A percentile compares a stretch with the other conserved stretches of the same genome.
phyloP scores from a whole-genome alignment of 2,113 vertebrate genomes.

The Gavia stellata region DNA sequence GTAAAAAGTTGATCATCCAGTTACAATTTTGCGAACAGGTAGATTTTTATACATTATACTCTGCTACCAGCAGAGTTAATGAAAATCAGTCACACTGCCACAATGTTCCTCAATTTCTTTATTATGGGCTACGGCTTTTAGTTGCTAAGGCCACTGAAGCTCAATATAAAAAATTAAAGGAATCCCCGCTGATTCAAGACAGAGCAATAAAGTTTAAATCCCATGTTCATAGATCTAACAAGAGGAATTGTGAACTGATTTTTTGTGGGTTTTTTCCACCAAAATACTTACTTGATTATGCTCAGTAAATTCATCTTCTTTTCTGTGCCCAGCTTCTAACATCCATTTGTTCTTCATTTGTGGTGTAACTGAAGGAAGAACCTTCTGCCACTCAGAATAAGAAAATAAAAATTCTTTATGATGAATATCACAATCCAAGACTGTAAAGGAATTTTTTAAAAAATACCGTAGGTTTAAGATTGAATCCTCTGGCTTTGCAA shows the following conservation, averaged over 20 bases:
- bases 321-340: not conserved
- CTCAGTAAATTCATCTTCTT: not conserved
- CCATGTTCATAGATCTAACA: not conserved
- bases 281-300: not conserved
- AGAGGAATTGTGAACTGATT: not conserved
- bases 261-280: not conserved
- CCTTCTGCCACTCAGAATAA: not conserved
- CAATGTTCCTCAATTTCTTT: not conserved
- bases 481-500: not conserved
- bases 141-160: not conserved
- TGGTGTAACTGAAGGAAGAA: not conserved
- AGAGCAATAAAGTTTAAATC: not conserved
- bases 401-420: not conserved
- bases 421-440: not conserved
- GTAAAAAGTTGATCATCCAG: not conserved
- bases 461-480: not conserved
- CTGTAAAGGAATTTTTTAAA: not conserved
- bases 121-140: not conserved
- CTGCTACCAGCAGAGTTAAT: not conserved
- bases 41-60: not conserved
- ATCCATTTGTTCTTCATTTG: not conserved
- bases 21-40: not conserved
- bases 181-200: not conserved
- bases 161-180: not conserved
- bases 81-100: not conserved